Evolutionary conservation across 1,140 invertebrate species (phyloP).

Genomic region (Zaprionus ornatus): DNA sequence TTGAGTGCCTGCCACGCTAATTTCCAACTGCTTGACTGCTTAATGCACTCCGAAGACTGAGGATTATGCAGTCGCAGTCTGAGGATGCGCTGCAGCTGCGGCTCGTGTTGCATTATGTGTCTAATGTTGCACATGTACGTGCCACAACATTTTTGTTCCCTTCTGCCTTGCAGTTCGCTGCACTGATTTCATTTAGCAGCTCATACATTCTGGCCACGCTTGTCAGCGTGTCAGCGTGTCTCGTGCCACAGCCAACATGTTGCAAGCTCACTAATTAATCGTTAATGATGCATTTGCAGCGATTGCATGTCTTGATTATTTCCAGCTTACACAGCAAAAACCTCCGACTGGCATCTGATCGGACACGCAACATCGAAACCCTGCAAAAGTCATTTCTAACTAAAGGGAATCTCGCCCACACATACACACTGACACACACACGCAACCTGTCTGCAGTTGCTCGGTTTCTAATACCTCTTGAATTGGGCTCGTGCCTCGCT

Average conservation of each 20-base stretch:
- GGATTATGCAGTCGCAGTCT: slow-evolving; percentile 54
- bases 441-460: slow-evolving; percentile 37
- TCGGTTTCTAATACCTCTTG: slow-evolving; percentile 7
- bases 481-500: not conserved
- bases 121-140: slow-evolving; percentile 14
- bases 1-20: slow-evolving; percentile 59
- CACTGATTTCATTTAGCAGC: slow-evolving; percentile 49
- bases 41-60: slow-evolving; percentile 38
- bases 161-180: slow-evolving; percentile 11
- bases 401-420: slow-evolving; percentile 10
- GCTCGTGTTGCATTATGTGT: not conserved
- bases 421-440: slow-evolving; percentile 26
- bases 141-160: slow-evolving; percentile 20
- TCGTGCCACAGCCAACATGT: slow-evolving; percentile 36
- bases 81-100: slow-evolving; percentile 1
- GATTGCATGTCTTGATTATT: slow-evolving; percentile 64
- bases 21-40: slow-evolving; percentile 54
- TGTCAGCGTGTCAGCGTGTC: not conserved
- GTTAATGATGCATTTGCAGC: slow-evolving; percentile 72
- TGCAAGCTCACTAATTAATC: slow-evolving; percentile 62
- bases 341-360: slow-evolving; percentile 30
- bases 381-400: slow-evolving; percentile 44
- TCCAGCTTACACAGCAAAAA: slow-evolving; percentile 32
- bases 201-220: slow-evolving; percentile 20
- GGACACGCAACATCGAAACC: slow-evolving; percentile 74